Conservation (phyloP, 2,888 invertebrate genomes). For the Oligia latruncula region DNA sequence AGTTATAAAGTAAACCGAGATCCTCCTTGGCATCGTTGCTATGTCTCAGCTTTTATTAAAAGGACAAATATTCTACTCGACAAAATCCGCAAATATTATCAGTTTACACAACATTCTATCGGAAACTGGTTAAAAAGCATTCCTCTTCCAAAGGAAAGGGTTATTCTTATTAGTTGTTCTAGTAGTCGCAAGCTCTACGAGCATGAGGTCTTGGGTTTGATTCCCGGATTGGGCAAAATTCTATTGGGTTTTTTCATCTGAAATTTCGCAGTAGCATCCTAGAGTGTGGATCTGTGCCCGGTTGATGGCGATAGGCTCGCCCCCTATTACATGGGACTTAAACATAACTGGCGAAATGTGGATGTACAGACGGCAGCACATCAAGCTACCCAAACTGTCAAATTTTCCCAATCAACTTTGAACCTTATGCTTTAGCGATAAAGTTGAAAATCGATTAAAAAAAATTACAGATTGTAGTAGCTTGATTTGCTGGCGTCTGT, state of each 20-base stretch:
- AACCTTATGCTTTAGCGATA: too few species aligned
- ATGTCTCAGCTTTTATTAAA: constrained; percentile 52
- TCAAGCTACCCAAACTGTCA: too few species aligned
- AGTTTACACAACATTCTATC: constrained; percentile 9
- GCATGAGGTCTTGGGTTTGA: neutral
- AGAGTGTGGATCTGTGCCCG: too few species aligned
- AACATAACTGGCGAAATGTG: neutral
- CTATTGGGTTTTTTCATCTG: neutral
- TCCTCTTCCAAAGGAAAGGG: neutral
- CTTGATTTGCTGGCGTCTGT: too few species aligned
- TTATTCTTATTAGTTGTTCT: neutral
- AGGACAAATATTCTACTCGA: constrained; percentile 42
- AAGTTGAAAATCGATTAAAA: too few species aligned
- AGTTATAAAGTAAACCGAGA: constrained; percentile 49
- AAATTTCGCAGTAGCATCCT: neutral
- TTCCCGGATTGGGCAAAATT: neutral
- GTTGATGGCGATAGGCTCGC: neutral
- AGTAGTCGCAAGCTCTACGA: too few species aligned
- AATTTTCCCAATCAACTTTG: too few species aligned
- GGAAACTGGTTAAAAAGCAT: neutral
- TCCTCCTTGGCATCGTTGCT: constrained; percentile 58
- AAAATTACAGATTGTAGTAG: too few species aligned
- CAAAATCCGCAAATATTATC: constrained; percentile 28
- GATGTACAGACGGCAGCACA: too few species aligned
- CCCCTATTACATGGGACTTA: neutral